Percentiles rank a stretch among this genome's conserved stretches.
Conservation (phyloP, 30 jellyfish, hydroid and myxozoan genomes). For the Aurelia aurita region DNA sequence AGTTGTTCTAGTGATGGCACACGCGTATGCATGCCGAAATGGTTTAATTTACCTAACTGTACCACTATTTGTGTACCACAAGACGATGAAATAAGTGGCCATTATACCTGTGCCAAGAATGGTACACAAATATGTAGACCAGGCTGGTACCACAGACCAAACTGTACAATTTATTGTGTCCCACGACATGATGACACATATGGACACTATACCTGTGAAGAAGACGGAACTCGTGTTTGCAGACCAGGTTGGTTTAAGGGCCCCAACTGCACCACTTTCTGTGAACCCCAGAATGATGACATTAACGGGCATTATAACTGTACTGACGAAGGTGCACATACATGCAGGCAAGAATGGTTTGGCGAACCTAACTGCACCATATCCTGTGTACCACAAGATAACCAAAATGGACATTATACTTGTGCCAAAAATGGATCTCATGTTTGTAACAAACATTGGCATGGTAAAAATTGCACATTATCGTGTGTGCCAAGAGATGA, state of each 20-base stretch:
- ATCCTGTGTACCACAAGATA: slow-evolving; percentile 8
- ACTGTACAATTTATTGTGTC: slow-evolving; percentile 55
- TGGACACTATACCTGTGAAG: slow-evolving; percentile 61
- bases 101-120: slow-evolving; percentile 54
- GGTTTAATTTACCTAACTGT: slow-evolving; percentile 26
- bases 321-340: slow-evolving; percentile 24
- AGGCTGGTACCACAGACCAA: slow-evolving; percentile 45
- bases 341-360: slow-evolving; percentile 60
- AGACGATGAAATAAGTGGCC: slow-evolving; percentile 58
- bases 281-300: slow-evolving; percentile 45
- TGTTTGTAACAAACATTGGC: slow-evolving; percentile 7
- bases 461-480: slow-evolving; percentile 18
- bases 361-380: slow-evolving; percentile 52
- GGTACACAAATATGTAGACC: slow-evolving; percentile 59
- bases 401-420: slow-evolving; percentile 2
- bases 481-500: slow-evolving; percentile 45
- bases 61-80: slow-evolving; percentile 33
- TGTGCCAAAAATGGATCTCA: slow-evolving; percentile 36
- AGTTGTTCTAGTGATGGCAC: slow-evolving; percentile 45
- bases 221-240: slow-evolving; percentile 47
- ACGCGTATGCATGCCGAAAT: slow-evolving; percentile 18
- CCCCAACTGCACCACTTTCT: slow-evolving; percentile 41
- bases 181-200: slow-evolving; percentile 39
- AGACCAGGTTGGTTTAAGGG: slow-evolving; percentile 42
- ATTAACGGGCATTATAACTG: slow-evolving; percentile 65